Conservation (phyloP, 2,113 vertebrate genomes). For the Zosterops borbonicus region DNA sequence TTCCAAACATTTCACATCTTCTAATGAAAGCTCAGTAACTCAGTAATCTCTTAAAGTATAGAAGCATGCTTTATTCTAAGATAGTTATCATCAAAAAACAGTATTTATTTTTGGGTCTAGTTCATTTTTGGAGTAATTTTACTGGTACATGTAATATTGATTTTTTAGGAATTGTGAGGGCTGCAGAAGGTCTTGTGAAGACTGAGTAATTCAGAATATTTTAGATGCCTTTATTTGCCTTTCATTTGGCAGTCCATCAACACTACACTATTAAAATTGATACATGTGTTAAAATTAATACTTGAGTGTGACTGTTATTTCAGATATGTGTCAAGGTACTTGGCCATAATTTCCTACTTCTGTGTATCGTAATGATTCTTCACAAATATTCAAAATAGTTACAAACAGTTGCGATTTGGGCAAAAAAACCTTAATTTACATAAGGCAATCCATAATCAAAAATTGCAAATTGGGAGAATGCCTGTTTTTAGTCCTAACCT, state of each 20-base stretch:
- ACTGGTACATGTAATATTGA: background rate
- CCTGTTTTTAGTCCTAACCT: background rate
- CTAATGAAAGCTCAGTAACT: conserved; percentile 7
- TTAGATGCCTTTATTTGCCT: background rate
- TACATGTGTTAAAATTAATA: background rate
- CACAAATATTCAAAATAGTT: background rate
- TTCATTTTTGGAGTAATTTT: background rate
- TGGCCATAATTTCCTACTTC: background rate
- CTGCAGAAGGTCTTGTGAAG: background rate
- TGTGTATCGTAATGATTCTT: background rate
- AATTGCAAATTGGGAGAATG: background rate
- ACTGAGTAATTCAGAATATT: background rate
- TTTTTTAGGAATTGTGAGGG: background rate
- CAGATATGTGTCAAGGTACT: background rate
- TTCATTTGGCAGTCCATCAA: background rate
- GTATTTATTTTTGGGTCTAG: background rate
- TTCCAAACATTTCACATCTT: conserved; percentile 34
- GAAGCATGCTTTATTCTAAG: background rate
- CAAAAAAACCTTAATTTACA: background rate
- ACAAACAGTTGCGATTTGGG: background rate
- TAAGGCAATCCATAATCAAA: background rate
- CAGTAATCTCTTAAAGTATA: background rate
- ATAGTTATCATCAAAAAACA: background rate
- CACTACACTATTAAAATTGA: background rate
- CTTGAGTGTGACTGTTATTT: background rate